Conservation (phyloP, 2,888 invertebrate species). For the Ceraclea dissimilis region DNA sequence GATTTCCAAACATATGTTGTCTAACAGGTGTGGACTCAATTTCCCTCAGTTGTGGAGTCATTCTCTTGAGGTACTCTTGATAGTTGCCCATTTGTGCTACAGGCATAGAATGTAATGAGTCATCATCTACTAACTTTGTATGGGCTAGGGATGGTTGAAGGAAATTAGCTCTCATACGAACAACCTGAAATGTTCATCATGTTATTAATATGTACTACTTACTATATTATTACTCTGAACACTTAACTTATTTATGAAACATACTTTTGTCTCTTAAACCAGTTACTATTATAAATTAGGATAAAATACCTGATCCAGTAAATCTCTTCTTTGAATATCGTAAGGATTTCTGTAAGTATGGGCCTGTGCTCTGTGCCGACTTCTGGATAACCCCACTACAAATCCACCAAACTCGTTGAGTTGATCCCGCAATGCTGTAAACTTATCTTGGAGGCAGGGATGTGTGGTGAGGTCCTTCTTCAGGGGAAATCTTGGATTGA, state of each 20-base stretch:
- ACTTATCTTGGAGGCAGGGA: constrained; percentile 75
- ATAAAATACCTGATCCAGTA: constrained; percentile 76
- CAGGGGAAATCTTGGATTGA: constrained; percentile 61
- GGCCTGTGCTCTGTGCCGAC: constrained; percentile 45
- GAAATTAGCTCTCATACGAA: constrained; percentile 91
- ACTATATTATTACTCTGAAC: too few species aligned
- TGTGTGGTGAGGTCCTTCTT: constrained; percentile 77
- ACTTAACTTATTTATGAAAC: too few species aligned
- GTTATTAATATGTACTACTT: too few species aligned
- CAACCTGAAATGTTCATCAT: constrained; percentile 56
- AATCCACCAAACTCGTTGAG: constrained; percentile 80
- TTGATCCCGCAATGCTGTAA: constrained; percentile 74
- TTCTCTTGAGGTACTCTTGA: constrained; percentile 93
- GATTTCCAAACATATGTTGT: constrained; percentile 99
- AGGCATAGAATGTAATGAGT: constrained; percentile 90
- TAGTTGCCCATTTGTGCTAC: constrained; percentile 99
- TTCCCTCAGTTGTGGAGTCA: constrained; percentile 86
- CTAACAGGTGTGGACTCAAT: constrained; percentile 92
- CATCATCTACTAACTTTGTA: constrained; percentile 74
- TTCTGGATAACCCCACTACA: constrained; percentile 61
- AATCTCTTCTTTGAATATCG: constrained; percentile 82
- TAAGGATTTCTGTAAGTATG: constrained; percentile 87
- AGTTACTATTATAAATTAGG: not conserved
- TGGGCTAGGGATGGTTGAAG: constrained; percentile 70
- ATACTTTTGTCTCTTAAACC: too few species aligned